A percentile compares a stretch with the other conserved stretches of the same genome.
phyloP scores from a whole-genome alignment of 2,113 vertebrate species.

The Lophura nycthemera region DNA sequence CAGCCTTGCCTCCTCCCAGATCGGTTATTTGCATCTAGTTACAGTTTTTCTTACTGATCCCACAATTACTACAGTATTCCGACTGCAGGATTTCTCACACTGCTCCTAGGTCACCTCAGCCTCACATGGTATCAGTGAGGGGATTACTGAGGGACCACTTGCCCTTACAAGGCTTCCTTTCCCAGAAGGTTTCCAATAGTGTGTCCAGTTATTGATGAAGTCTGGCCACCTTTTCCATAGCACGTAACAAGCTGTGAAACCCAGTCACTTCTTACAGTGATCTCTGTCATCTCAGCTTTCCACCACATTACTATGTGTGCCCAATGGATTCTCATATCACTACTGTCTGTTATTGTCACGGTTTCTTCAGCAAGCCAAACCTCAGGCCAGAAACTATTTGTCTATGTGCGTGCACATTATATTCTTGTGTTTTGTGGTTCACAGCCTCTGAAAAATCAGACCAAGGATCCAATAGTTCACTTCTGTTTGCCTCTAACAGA shows the following conservation, averaged over 20 bases:
- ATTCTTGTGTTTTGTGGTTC: neutral
- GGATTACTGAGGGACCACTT: neutral
- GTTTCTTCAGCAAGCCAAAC: neutral
- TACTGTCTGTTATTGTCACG: neutral
- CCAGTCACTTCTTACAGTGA: neutral
- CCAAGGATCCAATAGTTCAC: neutral
- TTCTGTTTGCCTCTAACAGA: neutral
- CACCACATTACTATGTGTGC: neutral
- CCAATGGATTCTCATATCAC: fast-evolving
- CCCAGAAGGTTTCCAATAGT: neutral
- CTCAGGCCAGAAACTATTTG: neutral
- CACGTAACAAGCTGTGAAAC: neutral
- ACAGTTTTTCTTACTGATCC: neutral
- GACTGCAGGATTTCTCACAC: neutral
- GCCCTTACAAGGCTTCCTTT: neutral
- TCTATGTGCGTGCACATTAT: neutral
- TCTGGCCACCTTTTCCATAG: neutral
- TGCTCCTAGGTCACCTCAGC: neutral
- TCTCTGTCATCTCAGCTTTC: fast-evolving
- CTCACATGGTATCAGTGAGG: neutral
- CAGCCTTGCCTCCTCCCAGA: neutral
- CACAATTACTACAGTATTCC: neutral
- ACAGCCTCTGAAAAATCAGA: neutral
- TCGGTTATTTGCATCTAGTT: neutral
- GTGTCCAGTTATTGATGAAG: fast-evolving